Evolutionary conservation across 2,797 vertebrate genomes (phyloP).

Genomic region (Platyrinchus mystaceus): DNA sequence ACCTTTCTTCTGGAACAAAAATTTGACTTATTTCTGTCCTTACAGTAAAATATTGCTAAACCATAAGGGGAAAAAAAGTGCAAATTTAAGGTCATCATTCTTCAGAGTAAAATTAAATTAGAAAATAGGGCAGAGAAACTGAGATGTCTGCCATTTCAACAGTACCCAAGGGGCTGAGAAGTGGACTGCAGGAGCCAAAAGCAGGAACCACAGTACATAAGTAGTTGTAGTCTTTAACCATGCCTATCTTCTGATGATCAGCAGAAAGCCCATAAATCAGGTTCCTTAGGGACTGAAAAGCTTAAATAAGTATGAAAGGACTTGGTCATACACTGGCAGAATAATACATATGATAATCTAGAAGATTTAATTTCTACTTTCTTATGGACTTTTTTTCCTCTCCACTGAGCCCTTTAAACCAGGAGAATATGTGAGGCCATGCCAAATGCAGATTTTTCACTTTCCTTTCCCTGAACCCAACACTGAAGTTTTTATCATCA

Average conservation of each 20-base stretch:
- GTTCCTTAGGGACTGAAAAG: neutral
- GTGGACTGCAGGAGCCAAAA: neutral
- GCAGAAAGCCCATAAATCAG: slow-evolving; percentile 1
- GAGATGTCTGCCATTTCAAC: neutral
- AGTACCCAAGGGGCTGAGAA: neutral
- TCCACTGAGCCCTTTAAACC: neutral
- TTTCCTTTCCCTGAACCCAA: neutral
- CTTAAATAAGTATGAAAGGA: slow-evolving; percentile 8
- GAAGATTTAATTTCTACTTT: neutral
- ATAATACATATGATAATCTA: neutral
- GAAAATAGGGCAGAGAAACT: neutral
- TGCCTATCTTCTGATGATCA: slow-evolving; percentile 4
- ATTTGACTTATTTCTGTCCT: neutral
- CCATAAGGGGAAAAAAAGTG: neutral
- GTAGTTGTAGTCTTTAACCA: neutral
- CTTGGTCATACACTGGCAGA: neutral
- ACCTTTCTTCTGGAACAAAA: neutral
- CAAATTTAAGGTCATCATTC: neutral
- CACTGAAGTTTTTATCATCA: neutral
- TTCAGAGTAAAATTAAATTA: slow-evolving; percentile 23
- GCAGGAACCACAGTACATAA: neutral
- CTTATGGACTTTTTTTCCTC: neutral
- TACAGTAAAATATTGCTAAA: neutral
- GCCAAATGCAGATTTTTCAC: neutral
- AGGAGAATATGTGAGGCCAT: neutral